Percentiles rank a stretch among this genome's conserved stretches.
Evolutionary conservation across 2,888 invertebrate genomes (phyloP).

Genomic region (Melipona bicolor): DNA sequence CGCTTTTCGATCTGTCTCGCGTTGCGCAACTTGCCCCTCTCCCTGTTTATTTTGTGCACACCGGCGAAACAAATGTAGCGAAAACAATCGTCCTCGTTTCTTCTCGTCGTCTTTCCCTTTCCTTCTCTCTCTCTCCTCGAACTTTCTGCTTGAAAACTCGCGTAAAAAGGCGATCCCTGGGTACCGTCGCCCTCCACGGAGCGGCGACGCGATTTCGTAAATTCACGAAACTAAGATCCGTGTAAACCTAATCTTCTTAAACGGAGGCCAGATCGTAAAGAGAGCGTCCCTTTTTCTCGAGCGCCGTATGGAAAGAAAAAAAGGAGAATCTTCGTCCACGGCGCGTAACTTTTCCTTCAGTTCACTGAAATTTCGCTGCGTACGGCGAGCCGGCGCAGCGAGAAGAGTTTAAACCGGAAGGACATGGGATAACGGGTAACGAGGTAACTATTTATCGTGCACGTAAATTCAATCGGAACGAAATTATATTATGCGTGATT

Average conservation of each 20-base stretch:
- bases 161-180: constrained; percentile 51
- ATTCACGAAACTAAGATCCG: constrained; percentile 70
- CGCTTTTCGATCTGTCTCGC: constrained; percentile 6
- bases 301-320: too few relatives aligned
- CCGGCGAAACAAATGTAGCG: constrained; percentile 52
- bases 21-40: background rate
- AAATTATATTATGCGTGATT: too few relatives aligned
- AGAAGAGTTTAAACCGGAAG: background rate
- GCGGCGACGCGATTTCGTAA: constrained; percentile 65
- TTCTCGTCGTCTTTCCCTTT: background rate
- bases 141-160: constrained; percentile 65
- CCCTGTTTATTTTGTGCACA: background rate
- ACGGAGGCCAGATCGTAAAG: constrained; percentile 63
- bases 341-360: background rate
- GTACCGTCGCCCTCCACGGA: constrained; percentile 23
- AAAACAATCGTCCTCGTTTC: constrained; percentile 52
- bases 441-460: too few relatives aligned
- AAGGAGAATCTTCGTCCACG: background rate
- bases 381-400: background rate
- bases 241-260: constrained; percentile 71
- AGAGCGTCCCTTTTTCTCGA: background rate
- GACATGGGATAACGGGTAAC: background rate
- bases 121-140: background rate
- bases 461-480: too few relatives aligned
- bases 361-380: background rate